phyloP scores from a whole-genome alignment of 1,140 invertebrate genomes.

The Temnothorax nylanderi region DNA sequence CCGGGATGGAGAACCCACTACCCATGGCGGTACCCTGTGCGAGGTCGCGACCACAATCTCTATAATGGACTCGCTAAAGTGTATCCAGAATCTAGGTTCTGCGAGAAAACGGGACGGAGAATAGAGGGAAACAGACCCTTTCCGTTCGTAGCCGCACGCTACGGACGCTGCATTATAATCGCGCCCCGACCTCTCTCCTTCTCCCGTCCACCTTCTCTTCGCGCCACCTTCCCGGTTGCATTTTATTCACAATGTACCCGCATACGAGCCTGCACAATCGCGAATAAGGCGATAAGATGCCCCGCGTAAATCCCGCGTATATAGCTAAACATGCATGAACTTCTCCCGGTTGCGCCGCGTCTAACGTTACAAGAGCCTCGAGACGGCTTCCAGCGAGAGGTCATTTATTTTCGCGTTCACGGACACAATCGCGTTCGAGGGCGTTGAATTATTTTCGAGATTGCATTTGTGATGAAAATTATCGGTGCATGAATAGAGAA shows the following conservation, averaged over 20 bases:
- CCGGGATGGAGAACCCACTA: conserved; percentile 56
- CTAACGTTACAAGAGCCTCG: conserved; percentile 35
- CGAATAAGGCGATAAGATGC: conserved; percentile 55
- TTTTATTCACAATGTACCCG: conserved; percentile 72
- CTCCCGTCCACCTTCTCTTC: neutral
- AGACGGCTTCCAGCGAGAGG: neutral
- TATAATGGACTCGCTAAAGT: conserved; percentile 84
- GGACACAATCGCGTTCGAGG: conserved; percentile 5
- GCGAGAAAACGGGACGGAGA: conserved; percentile 61
- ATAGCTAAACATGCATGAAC: conserved; percentile 39
- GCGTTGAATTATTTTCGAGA: conserved; percentile 26
- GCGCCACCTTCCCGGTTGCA: conserved; percentile 42
- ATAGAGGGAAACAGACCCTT: conserved; percentile 61
- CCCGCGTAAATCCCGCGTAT: conserved; percentile 42
- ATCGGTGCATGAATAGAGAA: neutral
- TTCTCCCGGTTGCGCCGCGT: neutral
- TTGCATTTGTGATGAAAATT: conserved; percentile 19
- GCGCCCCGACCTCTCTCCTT: conserved; percentile 8
- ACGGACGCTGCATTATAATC: conserved; percentile 73
- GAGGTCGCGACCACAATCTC: conserved; percentile 82
- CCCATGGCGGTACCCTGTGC: conserved; percentile 24
- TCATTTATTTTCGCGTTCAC: conserved; percentile 19
- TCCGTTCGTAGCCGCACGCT: conserved; percentile 58
- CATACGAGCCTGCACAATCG: conserved; percentile 62
- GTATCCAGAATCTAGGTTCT: conserved; percentile 78